phyloP scores from a whole-genome alignment of 2,888 invertebrate genomes.

The Rhagophthalmus giganteus region DNA sequence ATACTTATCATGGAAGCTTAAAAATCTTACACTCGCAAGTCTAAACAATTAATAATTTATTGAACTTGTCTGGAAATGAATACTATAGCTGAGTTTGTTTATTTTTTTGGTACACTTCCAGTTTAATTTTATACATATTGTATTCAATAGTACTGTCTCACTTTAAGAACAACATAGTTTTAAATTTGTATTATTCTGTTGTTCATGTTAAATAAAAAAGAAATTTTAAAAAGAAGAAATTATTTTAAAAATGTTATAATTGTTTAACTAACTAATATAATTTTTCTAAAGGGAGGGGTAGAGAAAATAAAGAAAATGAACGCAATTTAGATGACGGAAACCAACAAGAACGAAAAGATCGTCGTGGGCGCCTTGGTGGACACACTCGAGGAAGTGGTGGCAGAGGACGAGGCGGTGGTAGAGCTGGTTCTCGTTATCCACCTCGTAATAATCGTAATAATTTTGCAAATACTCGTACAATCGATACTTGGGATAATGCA shows the following conservation, averaged over 20 bases:
- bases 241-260: background rate
- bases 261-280: background rate
- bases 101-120: no score
- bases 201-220: no score
- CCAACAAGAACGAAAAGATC: conserved; percentile 50
- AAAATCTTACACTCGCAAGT: no score
- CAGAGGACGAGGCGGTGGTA: conserved; percentile 57
- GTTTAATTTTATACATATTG: no score
- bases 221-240: no score
- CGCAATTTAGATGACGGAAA: conserved; percentile 50
- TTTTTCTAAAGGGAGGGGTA: conserved; percentile 33
- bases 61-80: no score
- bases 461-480: conserved; percentile 48
- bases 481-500: conserved; percentile 64
- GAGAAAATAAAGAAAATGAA: conserved; percentile 48
- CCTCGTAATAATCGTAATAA: conserved; percentile 50
- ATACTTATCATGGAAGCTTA: no score
- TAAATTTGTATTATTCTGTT: no score
- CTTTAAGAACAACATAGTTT: no score
- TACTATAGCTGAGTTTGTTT: no score
- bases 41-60: no score
- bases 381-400: conserved; percentile 57
- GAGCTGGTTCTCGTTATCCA: conserved; percentile 54
- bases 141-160: no score
- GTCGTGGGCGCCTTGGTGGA: conserved; percentile 58